Conservation (phyloP, 2,797 vertebrate species). For the Otus scops region DNA sequence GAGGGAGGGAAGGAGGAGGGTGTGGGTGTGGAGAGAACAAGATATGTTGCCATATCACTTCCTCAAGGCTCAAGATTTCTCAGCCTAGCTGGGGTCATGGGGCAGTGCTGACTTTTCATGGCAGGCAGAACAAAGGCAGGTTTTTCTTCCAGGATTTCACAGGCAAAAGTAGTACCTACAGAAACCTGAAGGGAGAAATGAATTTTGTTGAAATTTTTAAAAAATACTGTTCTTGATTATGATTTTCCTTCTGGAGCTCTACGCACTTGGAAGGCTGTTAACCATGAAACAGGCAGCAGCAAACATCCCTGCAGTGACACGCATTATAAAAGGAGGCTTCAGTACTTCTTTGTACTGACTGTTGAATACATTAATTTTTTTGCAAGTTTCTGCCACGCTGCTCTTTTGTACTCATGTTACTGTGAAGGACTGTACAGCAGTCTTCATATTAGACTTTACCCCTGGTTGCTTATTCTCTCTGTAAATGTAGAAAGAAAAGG, state of each 20-base stretch:
- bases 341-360: neutral
- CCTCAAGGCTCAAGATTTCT: slow-evolving; percentile 36
- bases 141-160: neutral
- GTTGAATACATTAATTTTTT: neutral
- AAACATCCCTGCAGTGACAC: neutral
- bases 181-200: neutral
- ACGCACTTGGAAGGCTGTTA: neutral
- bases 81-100: neutral
- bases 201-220: neutral
- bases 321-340: neutral
- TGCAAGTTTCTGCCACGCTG: neutral
- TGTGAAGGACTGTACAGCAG: neutral
- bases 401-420: neutral
- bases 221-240: neutral
- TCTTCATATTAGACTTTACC: neutral
- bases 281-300: neutral
- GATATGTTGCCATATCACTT: slow-evolving; percentile 15
- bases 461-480: neutral
- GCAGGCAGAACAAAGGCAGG: neutral
- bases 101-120: neutral
- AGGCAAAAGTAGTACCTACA: neutral
- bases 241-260: neutral
- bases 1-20: neutral
- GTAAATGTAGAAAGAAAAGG: neutral
- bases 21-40: neutral